Percentiles rank a stretch among this genome's conserved stretches.
phyloP scores from a whole-genome alignment of 2,113 vertebrate species.

The Hypanus sabinus region DNA sequence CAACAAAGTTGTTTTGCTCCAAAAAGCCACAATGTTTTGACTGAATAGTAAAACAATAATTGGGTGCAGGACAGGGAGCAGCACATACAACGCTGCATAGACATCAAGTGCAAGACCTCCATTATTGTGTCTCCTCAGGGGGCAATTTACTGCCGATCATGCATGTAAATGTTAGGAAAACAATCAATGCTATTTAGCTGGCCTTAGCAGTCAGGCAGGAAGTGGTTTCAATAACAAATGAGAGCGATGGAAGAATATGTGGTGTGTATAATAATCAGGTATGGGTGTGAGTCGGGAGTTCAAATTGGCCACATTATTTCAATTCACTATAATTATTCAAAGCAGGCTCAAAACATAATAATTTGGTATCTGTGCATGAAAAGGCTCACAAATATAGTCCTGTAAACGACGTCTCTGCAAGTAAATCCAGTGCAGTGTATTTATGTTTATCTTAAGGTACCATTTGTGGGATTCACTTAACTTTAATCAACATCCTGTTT shows the following conservation, averaged over 20 bases:
- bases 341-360: conserved; percentile 12
- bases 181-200: conserved; percentile 35
- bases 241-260: not conserved
- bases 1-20: not conserved
- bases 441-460: too few species aligned
- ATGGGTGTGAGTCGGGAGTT: not conserved
- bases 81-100: not conserved
- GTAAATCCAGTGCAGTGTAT: not conserved
- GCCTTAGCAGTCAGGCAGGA: conserved; percentile 27
- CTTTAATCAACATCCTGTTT: not conserved
- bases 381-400: too few species aligned
- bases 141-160: conserved; percentile 32
- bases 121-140: conserved; percentile 32
- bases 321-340: conserved; percentile 33
- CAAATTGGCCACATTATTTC: conserved; percentile 1
- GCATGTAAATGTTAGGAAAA: conserved; percentile 36
- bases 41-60: conserved; percentile 1
- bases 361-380: not conserved
- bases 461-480: not conserved
- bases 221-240: conserved; percentile 34
- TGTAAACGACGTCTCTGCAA: not conserved
- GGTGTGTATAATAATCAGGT: conserved; percentile 18
- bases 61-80: conserved; percentile 1
- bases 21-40: not conserved
- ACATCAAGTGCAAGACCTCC: conserved; percentile 35